Evolutionary conservation across 53 echinoderm and acorn worm species (phyloP).

Genomic region (Astropecten irregularis): DNA sequence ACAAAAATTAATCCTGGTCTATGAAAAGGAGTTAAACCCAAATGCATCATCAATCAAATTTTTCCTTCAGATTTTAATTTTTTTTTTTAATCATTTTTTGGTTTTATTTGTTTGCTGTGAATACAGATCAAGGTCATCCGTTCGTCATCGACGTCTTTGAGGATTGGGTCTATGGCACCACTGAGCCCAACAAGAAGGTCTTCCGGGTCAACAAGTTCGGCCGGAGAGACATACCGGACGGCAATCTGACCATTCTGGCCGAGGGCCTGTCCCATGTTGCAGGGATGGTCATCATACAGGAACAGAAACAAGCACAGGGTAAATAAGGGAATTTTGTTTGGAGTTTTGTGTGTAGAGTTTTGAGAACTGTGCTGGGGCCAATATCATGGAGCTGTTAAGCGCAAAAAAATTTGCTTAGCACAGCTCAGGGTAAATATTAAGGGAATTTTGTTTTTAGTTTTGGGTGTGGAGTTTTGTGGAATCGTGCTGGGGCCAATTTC

Average conservation of each 20-base stretch:
- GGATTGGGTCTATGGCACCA: slow-evolving; percentile 75
- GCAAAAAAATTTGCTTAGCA: too few species aligned
- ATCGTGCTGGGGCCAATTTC: too few species aligned
- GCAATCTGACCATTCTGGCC: slow-evolving; percentile 24
- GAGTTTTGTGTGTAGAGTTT: too few species aligned
- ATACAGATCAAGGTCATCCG: background rate
- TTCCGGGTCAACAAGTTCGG: slow-evolving; percentile 86
- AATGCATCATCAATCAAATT: too few species aligned
- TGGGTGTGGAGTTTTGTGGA: too few species aligned
- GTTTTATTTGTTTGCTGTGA: too few species aligned
- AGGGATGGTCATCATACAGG: slow-evolving; percentile 54
- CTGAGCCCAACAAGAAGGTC: slow-evolving; percentile 67
- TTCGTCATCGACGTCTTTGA: slow-evolving; percentile 87
- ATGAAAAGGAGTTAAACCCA: too few species aligned
- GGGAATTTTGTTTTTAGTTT: background rate
- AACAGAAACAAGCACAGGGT: slow-evolving; percentile 57
- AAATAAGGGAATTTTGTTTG: background rate
- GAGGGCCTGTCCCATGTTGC: slow-evolving; percentile 38
- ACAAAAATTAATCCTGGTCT: too few species aligned
- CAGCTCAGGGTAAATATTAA: too few species aligned
- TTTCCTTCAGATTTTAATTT: too few species aligned
- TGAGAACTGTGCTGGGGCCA: too few species aligned
- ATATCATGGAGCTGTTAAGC: too few species aligned
- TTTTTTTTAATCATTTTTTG: background rate
- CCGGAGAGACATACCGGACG: background rate